Evolutionary conservation across 1,140 invertebrate genomes (phyloP).

Genomic region (Hermetia illucens): DNA sequence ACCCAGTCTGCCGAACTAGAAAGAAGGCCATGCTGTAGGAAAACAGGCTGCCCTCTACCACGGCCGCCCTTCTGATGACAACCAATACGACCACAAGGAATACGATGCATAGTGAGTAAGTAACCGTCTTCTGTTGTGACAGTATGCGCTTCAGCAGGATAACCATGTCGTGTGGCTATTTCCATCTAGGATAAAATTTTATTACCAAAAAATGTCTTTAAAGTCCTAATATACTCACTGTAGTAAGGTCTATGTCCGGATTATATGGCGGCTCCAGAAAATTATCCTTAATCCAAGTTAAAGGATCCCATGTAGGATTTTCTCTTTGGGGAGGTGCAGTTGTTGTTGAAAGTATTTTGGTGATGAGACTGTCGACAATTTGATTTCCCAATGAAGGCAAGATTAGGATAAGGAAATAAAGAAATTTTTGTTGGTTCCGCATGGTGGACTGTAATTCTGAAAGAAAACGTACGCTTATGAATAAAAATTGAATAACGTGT

Average conservation of each 20-base stretch:
- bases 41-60: constrained; percentile 26
- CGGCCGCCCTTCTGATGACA: neutral
- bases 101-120: constrained; percentile 30
- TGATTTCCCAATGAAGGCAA: too few species aligned
- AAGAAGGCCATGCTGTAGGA: constrained; percentile 57
- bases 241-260: constrained; percentile 1
- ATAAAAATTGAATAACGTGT: too few species aligned
- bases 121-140: constrained; percentile 32
- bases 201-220: neutral
- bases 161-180: constrained; percentile 31
- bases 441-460: too few species aligned
- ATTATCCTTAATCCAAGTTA: neutral
- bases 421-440: too few species aligned
- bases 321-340: neutral
- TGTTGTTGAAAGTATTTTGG: neutral
- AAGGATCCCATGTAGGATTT: constrained; percentile 1
- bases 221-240: neutral
- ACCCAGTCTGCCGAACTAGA: constrained; percentile 57
- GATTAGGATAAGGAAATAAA: too few species aligned
- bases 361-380: neutral
- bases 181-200: constrained; percentile 10
- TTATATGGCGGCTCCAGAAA: constrained; percentile 1
- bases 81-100: constrained; percentile 19
- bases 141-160: constrained; percentile 33
- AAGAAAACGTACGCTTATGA: too few species aligned